Base-by-base conservation (phyloP, 2,113 vertebrate species). In the Peromyscus polionotus region DNA sequence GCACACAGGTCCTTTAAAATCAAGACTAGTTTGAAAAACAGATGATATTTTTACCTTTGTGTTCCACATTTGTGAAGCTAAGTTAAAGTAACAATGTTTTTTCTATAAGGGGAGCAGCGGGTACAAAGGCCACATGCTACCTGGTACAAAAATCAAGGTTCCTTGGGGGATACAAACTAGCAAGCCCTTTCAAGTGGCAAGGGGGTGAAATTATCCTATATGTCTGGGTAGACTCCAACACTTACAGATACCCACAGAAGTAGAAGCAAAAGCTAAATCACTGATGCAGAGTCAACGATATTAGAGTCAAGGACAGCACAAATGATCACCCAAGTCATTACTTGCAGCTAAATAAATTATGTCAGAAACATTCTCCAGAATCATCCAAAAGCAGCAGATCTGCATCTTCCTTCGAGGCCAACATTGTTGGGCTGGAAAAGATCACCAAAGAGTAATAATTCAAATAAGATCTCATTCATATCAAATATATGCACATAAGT, bases 21-120 rank as follows among this genome's bases (percentile, higher is more conserved):
- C 90, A 92, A 33, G 24, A 90, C 65, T 7, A 85, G 59, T 85
- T 31, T 77, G 95, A 93, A 73, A 95, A 85, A 93, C 51, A 95
- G 92, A 10, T 77, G 9, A 59, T 70, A 45, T 39, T 57, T 94
- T 86, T 63, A 75, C 81, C 90, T 96, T 42, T 42, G 77, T 79
- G 24, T n/a, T 48, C n/a, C 28, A 24, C 4, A 19, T 51, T 92
- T 92, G 14, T 75, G 94, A 92, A 95, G 16, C 28, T 92, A 80
- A 65, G 79, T 91, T 61, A 92, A 61, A 88, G 33, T 57, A 68
- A 36, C 1, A 36, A 4, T 33, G 54, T 24, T 63, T 67, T 75
- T 24, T 73, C 72, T 75, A 59, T 0, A 63, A 39, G 90, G 92
- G 59, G 61, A 76, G 39, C 73, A 72, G 68, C 19, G 3, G 88